These are phyloP conservation scores for Agonopterix arenella DNA, from an alignment of 2,888 invertebrate species.

Conservation along the genomic window DNA sequence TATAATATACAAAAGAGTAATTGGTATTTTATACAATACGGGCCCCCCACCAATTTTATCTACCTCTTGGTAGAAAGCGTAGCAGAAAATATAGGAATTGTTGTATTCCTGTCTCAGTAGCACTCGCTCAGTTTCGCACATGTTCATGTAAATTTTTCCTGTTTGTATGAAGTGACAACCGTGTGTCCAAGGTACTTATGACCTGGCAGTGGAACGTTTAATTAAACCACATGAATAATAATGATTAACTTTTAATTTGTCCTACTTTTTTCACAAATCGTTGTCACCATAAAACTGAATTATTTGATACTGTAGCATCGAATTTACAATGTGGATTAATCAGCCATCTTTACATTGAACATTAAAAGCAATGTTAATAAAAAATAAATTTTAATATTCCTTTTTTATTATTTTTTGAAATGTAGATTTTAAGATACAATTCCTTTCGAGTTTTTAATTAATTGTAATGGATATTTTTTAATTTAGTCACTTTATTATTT, in stretches of 20 bases:
- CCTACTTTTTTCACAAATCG: conserved; percentile 8
- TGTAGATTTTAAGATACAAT: not conserved
- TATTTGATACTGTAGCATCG: conserved; percentile 17
- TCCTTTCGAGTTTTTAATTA: not conserved
- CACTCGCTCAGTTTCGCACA: too few species aligned
- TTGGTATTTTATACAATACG: too few species aligned
- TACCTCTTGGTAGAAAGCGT: too few species aligned
- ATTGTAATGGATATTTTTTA: not conserved
- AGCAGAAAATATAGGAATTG: too few species aligned
- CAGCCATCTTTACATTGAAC: conserved; percentile 3
- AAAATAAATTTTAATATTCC: conserved; percentile 10
- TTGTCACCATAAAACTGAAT: conserved; percentile 15
- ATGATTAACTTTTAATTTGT: not conserved
- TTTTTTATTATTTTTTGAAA: not conserved
- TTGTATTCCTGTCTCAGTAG: too few species aligned
- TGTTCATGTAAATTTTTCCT: too few species aligned
- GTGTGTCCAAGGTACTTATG: too few species aligned
- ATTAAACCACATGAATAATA: too few species aligned
- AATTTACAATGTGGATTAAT: conserved; percentile 16
- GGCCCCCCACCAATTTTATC: too few species aligned
- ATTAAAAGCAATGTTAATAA: conserved; percentile 9
- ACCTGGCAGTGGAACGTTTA: too few species aligned
- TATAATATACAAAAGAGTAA: too few species aligned
- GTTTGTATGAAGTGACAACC: too few species aligned
- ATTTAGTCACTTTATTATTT: not conserved